Evolutionary conservation across 2,888 invertebrate genomes (phyloP), one percentile per base, ranked within the genome.

Genomic region (Mylabris sibirica): DNA sequence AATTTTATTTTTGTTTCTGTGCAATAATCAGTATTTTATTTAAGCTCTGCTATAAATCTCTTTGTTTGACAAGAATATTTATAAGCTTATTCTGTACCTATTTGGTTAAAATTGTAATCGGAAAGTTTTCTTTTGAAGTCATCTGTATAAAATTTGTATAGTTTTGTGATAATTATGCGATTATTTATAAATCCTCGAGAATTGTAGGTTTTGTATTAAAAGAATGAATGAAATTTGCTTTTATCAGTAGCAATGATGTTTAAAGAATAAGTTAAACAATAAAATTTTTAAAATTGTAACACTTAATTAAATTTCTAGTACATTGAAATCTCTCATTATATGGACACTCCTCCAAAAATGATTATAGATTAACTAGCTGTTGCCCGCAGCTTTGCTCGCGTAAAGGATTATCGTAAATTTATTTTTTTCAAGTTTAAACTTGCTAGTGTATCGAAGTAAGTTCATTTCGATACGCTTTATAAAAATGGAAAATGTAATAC

Each of bases 11-110:
- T 22, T 53, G 22, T 12, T 24, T 53, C 12, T 53, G 53, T 53
- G 53, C 53, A 53, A 53, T 53, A 53, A 53, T 53, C 24, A 53
- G 53, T 53, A 53, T 53, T 53, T 53, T 24, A 24, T 24, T 20
- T 24, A 53, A 3, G 4, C 14, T 2, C 6, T n/a, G 6, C 44
- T n/a, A 44, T 17, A 38, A 44, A 44, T 44, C 5, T 30, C 30
- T 30, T 30, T 30, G 12, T 44, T 17, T 44, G 1, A 4, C 14
- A n/a, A 41, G 12, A 14, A 41, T n/a, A n/a, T n/a, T n/a, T n/a
- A 41, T 1, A 41, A 12, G 12, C 9, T 35, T 35, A 35, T 11
- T 8, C 5, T 30, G 30, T 30, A 30, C n/a, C n/a, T n/a, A n/a
- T n/a, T n/a, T 6, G 30, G 30, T 8, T 6, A 30, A 35, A 35